A percentile compares a stretch with the other conserved stretches of the same genome.
Conservation (phyloP, 2,888 invertebrate genomes). For the Dione juno region DNA sequence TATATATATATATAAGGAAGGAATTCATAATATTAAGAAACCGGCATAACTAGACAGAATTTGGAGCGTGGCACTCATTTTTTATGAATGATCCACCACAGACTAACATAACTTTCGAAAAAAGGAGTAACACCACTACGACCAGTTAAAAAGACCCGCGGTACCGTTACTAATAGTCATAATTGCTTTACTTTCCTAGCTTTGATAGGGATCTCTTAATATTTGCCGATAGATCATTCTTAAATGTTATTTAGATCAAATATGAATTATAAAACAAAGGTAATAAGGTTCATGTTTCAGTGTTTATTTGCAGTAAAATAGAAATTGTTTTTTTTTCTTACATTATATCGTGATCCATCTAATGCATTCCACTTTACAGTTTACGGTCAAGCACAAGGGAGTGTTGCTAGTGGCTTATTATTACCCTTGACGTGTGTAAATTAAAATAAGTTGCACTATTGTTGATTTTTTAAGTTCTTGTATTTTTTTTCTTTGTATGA, state of each 20-base stretch:
- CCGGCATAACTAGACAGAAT: conserved; percentile 8
- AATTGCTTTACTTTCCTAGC: conserved; percentile 15
- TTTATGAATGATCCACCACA: conserved; percentile 5
- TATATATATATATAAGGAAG: background rate
- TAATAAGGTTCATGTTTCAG: conserved; percentile 51
- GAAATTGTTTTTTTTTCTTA: conserved; percentile 38
- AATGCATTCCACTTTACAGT: conserved; percentile 68
- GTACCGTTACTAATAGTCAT: conserved; percentile 16
- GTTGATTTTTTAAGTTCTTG: conserved; percentile 8
- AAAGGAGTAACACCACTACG: conserved; percentile 46
- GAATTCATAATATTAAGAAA: background rate
- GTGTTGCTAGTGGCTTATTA: conserved; percentile 57
- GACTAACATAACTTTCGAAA: conserved; percentile 52
- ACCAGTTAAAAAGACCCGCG: conserved; percentile 42
- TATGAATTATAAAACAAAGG: background rate
- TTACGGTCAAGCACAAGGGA: conserved; percentile 74
- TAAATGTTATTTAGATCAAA: background rate
- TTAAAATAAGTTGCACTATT: too few relatives aligned
- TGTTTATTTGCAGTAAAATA: conserved; percentile 28
- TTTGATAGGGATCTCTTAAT: conserved; percentile 18
- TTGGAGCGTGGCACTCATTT: conserved; percentile 8
- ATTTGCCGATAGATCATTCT: background rate
- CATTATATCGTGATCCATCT: conserved; percentile 50
- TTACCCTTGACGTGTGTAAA: conserved; percentile 16
- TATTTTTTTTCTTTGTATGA: background rate